A percentile compares a stretch with the other conserved stretches of the same genome.
Evolutionary conservation across 2,113 vertebrate species (phyloP).

Genomic region (Rhea pennata): DNA sequence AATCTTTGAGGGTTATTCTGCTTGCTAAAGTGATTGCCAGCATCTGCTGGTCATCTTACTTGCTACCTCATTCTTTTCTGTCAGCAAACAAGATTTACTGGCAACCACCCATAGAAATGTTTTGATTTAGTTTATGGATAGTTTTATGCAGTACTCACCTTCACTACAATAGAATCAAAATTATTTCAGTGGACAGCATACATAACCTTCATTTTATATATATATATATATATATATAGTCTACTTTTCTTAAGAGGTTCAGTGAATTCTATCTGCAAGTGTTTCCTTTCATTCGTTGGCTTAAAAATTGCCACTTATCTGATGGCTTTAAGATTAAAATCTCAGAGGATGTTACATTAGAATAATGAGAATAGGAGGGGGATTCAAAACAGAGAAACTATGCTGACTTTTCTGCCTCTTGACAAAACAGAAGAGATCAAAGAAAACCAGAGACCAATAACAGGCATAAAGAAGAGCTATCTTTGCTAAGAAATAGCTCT

Average conservation of each 20-base stretch:
- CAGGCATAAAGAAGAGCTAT: background rate
- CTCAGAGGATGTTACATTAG: background rate
- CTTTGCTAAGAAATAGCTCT: background rate
- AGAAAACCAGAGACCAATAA: background rate
- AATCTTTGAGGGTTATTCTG: conserved; percentile 43
- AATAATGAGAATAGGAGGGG: background rate
- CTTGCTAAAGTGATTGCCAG: conserved; percentile 46
- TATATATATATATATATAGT: background rate
- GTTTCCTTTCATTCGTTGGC: background rate
- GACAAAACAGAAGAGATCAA: background rate
- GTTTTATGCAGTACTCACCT: conserved; percentile 30
- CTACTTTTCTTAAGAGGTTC: conserved; percentile 4
- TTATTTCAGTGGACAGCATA: conserved; percentile 5
- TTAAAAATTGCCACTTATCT: conserved; percentile 11
- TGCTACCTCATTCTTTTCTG: conserved; percentile 47
- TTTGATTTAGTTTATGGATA: conserved; percentile 41
- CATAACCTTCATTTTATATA: background rate
- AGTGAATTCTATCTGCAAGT: background rate
- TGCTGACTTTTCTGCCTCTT: background rate
- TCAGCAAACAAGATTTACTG: conserved; percentile 47
- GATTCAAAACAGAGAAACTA: background rate
- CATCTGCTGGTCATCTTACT: conserved; percentile 53
- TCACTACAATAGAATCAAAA: conserved; percentile 18
- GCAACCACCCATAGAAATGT: background rate
- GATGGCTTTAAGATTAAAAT: conserved; percentile 1